Evolutionary conservation across 2,113 vertebrate species (phyloP), one percentile per base, ranked within the genome.

Genomic region (Calidris pugnax): DNA sequence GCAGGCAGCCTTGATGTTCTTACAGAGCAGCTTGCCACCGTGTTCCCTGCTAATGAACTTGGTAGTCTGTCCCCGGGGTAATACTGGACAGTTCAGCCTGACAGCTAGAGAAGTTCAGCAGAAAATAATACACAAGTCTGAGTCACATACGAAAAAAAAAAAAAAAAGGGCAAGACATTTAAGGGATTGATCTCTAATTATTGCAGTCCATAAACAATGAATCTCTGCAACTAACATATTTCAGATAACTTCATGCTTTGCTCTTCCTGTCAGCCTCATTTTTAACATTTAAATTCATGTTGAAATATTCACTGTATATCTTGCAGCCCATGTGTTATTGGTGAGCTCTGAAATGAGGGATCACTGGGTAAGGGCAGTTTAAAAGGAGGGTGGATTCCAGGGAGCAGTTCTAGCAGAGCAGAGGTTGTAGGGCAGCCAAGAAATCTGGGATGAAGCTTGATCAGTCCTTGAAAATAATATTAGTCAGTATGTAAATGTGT

Each of bases 11-110:
- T 82, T 78, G 53, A 32, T 69, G 60, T 51, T 84, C 62, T 81
- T 74, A 60, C 18, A 72, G 47, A 93, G 39, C 66, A 78, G 43
- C 73, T 90, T 90, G 73, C 76, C 33, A 41, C 60, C 72, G 20
- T 78, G 71, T 45, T 89, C 39, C 56, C 59, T 78, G 69, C 48
- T 94, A 90, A 93, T 81, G 86, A 95, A 72, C 80, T 68, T 87
- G 53, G 57, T 69, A 84, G 55, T 71, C 30, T 87, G 32, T 63
- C 66, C 78, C 76, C 5, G 18, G 74, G 51, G 62, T 87, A 77
- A 47, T 74, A 73, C 8, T 63, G 82, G 62, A 63, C 50, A 63
- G 68, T 53, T 93, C 79, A 89, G 35, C 39, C 56, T 94, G 83
- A 62, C 79, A 86, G 50, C 50, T 89, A 55, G 73, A 71, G 19